These are phyloP conservation scores for Ascaphus truei DNA, from an alignment of 2,113 vertebrate species.

Conservation along the genomic window DNA sequence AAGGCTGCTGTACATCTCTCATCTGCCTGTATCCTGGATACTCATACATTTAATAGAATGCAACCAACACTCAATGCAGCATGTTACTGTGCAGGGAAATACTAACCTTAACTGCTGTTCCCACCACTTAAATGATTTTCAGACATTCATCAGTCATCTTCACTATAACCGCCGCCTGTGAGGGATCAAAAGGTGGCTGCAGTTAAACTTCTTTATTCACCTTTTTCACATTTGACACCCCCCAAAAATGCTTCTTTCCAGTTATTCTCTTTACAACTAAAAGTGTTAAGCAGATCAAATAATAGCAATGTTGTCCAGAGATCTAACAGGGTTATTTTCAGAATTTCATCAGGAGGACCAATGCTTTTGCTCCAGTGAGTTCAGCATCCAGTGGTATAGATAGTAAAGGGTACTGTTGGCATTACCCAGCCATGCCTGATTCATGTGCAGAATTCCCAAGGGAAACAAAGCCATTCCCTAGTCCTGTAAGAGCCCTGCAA, in stretches of 20 bases:
- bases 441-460: not conserved
- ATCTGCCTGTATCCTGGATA: not conserved
- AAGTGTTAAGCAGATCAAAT: not conserved
- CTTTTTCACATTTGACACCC: not conserved
- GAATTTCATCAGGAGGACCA: too few species aligned
- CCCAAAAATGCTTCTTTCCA: too few species aligned
- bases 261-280: not conserved
- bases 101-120: conserved; percentile 17
- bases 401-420: not conserved
- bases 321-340: not conserved
- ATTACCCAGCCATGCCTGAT: not conserved
- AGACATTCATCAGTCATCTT: not conserved
- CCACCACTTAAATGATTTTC: not conserved
- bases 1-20: too few species aligned
- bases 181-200: not conserved
- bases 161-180: not conserved
- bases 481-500: not conserved
- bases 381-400: not conserved
- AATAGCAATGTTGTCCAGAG: not conserved
- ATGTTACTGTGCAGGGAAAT: not conserved
- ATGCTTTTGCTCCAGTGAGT: not conserved
- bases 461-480: not conserved
- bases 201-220: not conserved
- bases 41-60: not conserved
- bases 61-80: not conserved